A percentile compares a stretch with the other conserved stretches of the same genome.
Conservation (phyloP, 2,113 vertebrate species). For the Monarcha castaneiventris region DNA sequence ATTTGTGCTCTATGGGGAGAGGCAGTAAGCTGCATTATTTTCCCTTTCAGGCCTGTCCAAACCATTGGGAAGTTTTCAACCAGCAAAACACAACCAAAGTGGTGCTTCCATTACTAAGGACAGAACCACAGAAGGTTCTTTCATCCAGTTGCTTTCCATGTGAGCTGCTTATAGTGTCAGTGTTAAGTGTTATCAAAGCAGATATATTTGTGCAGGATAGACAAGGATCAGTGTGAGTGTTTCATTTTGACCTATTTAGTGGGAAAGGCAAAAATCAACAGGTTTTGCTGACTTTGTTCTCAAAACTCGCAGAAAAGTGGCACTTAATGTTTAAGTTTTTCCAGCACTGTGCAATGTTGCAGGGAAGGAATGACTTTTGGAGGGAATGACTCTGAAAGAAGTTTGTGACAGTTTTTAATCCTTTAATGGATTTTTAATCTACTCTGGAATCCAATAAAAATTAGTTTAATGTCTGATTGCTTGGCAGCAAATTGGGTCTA, state of each 20-base stretch:
- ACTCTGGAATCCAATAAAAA: background rate
- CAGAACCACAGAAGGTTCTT: background rate
- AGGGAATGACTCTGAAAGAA: background rate
- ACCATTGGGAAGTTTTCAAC: background rate
- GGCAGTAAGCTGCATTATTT: background rate
- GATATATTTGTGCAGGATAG: background rate
- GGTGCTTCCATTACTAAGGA: background rate
- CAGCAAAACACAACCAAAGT: background rate
- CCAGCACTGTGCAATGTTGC: background rate
- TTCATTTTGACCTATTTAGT: background rate
- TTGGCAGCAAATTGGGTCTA: background rate
- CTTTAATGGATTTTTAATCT: constrained; percentile 32
- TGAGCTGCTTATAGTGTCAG: background rate
- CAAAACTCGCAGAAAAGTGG: background rate
- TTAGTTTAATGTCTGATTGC: background rate
- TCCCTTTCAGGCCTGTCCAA: background rate
- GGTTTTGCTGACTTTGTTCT: background rate
- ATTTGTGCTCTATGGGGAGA: background rate
- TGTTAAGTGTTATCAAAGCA: background rate
- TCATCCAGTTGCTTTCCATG: background rate
- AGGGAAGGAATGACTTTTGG: background rate
- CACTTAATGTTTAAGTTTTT: background rate
- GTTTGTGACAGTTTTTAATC: constrained; percentile 12
- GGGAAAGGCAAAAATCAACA: background rate
- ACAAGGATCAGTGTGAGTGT: background rate